Evolutionary conservation across 1,140 invertebrate species (phyloP), one percentile per base, ranked within the genome.

Genomic region (Calosoma granatense): DNA sequence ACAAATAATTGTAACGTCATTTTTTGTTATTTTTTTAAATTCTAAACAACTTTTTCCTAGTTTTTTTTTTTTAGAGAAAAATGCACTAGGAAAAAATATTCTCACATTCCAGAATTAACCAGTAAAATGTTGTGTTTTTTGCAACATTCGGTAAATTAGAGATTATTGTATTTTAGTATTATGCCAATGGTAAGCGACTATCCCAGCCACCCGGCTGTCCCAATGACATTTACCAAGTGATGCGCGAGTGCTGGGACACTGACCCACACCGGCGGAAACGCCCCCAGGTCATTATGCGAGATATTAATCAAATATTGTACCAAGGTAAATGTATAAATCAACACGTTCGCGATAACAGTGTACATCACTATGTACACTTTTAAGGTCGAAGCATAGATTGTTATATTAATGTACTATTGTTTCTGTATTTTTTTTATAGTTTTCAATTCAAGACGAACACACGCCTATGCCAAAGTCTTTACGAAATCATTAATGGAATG

Each of bases 221-320:
- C 15, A 59, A 71, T 1, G 87, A 90, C 65, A 85, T 98, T 51
- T 94, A 88, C 70, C 74, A 80, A 59, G 74, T 97, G 19, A 94
- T 98, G 81, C 71, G 76, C 15, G 85, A 90, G 63, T 94, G 94
- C 64, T 99, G 96, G 96, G 78, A 83, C 56, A 69, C 81, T 19
- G 81, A 88, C 64, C 83, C 84, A 1, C 78, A 83, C 22, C 71
- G 74, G 17, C 72, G 86, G 12, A 88, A 87, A 69, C 81, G 84
- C 60, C 86, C 89, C 43, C 89, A 92, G 70, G 82, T 82, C 41
- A 83, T 90, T 60, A 85, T 89, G 80, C 78, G 89, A 73, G 88
- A 92, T 73, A 82, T 90, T 47, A 87, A 89, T 72, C 85, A 88
- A 70, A 81, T 89, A 65, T 70, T 88, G 22, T 86, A 88, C 66